Evolutionary conservation across 2,888 invertebrate species (phyloP).

Genomic region (Scaptomyza polygonia): DNA sequence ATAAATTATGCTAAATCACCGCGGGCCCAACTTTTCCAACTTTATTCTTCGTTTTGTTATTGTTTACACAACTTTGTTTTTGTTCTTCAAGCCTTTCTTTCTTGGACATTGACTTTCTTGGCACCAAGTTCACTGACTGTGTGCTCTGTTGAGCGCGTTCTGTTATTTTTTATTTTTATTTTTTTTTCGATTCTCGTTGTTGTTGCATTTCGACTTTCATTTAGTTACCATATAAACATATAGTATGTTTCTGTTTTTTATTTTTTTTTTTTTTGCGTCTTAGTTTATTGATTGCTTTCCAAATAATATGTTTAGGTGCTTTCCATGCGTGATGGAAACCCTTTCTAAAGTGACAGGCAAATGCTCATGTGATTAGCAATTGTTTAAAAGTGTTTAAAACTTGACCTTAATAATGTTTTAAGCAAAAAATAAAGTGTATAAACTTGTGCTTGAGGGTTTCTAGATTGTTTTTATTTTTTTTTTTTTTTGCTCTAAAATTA

Average conservation of each 20-base stretch:
- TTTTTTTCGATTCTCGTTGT: conserved; percentile 5
- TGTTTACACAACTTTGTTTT: conserved; percentile 30
- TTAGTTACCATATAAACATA: conserved; percentile 4
- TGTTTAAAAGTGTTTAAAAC: conserved; percentile 1
- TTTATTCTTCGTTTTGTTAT: conserved; percentile 13
- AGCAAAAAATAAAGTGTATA: conserved; percentile 10
- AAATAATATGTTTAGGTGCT: conserved; percentile 36
- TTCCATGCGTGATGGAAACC: conserved; percentile 38
- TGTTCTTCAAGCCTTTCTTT: conserved; percentile 40
- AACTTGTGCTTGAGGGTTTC: conserved; percentile 7
- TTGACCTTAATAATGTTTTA: conserved; percentile 20
- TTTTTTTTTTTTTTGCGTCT: conserved; percentile 15
- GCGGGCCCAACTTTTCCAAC: neutral
- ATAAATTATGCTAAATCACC: conserved; percentile 40
- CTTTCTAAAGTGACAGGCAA: conserved; percentile 55
- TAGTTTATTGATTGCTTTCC: conserved; percentile 45
- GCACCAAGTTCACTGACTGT: conserved; percentile 54
- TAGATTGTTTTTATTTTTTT: too few relatives aligned
- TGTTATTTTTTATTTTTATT: conserved; percentile 19
- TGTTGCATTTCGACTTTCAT: conserved; percentile 43
- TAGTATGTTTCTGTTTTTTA: too few relatives aligned
- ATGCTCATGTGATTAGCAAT: conserved; percentile 29
- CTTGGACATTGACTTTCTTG: conserved; percentile 43
- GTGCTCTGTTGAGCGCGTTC: conserved; percentile 15
- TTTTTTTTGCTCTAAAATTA: too few relatives aligned